Evolutionary conservation across 64 coral and sea anemone species (phyloP), one percentile per base, ranked within the genome.

Genomic region (Platygyra sinensis): DNA sequence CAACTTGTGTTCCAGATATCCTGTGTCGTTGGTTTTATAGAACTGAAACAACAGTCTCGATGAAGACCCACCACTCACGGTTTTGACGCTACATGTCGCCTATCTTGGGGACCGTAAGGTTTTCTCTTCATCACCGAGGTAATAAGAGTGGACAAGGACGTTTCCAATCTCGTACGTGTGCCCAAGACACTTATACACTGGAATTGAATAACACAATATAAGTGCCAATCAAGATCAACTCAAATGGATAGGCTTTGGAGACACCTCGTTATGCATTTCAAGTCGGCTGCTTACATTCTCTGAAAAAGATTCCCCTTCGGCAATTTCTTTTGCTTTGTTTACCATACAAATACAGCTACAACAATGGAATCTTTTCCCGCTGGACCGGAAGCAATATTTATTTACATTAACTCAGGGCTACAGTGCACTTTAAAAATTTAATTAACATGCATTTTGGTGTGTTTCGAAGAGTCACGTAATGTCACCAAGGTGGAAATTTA

Each of bases 31-130:
- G 16, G 81, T 94, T 73, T 73, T 76, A 24, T 52, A n/a, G 67
- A 22, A 67, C 22, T 38, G 50, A 39, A 6, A 84, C 46, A 50
- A 94, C 73, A 13, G 31, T 78, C 73, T 94, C 93, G 14, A 94
- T 86, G 33, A 94, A n/a, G n/a, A 94, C n/a, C 93, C 93, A 51
- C 69, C 59, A 59, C 88, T 90, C 18, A 22, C 69, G 17, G n/a
- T n/a, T 46, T 59, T 17, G 93, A 80, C 3, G 87, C 76, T 28
- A 94, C n/a, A 94, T 76, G 64, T 94, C 93, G 52, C 93, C 93
- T 81, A 7, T 22, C 32, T 61, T 75, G 5, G 78, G 74, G 14
- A 59, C 38, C 4, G 82, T 38, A 7, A 16, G 28, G 0, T 29
- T 24, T 25, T 79, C n/a, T 78, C 8, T 90, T 73, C 30, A 94